These are phyloP conservation scores for Eriosoma lanigerum DNA, from an alignment of 1,140 invertebrate genomes.

Conservation along the genomic window DNA sequence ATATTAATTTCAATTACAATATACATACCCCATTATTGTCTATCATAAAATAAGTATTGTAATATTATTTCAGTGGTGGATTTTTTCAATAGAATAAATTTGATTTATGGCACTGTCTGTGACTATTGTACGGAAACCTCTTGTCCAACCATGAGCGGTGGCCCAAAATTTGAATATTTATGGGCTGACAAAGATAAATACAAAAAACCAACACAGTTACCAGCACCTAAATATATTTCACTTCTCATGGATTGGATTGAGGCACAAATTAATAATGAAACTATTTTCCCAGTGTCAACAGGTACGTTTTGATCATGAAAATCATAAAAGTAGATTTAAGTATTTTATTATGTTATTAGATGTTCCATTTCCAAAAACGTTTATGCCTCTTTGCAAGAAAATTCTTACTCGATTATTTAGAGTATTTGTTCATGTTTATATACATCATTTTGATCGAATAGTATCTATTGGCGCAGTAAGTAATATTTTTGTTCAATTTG, in stretches of 20 bases:
- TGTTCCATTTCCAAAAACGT: conserved; percentile 87
- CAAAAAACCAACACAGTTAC: conserved; percentile 85
- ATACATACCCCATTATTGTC: too few relatives aligned
- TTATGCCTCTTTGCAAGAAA: conserved; percentile 78
- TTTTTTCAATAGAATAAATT: conserved; percentile 94
- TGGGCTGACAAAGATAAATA: conserved; percentile 88
- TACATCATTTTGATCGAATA: conserved; percentile 92
- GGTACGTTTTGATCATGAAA: conserved; percentile 52
- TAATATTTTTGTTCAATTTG: conserved; percentile 54
- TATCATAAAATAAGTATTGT: too few relatives aligned
- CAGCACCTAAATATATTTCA: conserved; percentile 84
- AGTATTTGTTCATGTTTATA: conserved; percentile 96
- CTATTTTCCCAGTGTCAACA: conserved; percentile 76
- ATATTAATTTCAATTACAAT: too few relatives aligned
- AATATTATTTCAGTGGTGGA: conserved; percentile 75
- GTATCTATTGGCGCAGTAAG: conserved; percentile 85
- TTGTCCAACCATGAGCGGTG: conserved; percentile 92
- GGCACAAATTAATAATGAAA: conserved; percentile 88
- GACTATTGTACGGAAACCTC: conserved; percentile 83
- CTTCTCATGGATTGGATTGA: conserved; percentile 95
- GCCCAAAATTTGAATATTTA: conserved; percentile 85
- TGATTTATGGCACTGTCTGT: conserved; percentile 87
- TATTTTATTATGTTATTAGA: conserved; percentile 60
- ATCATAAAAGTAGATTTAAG: neutral
- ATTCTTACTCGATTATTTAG: conserved; percentile 88